A percentile compares a stretch with the other conserved stretches of the same genome.
These are phyloP conservation scores for Bombus ignitus DNA, from an alignment of 1,140 invertebrate genomes.

Conservation along the genomic window DNA sequence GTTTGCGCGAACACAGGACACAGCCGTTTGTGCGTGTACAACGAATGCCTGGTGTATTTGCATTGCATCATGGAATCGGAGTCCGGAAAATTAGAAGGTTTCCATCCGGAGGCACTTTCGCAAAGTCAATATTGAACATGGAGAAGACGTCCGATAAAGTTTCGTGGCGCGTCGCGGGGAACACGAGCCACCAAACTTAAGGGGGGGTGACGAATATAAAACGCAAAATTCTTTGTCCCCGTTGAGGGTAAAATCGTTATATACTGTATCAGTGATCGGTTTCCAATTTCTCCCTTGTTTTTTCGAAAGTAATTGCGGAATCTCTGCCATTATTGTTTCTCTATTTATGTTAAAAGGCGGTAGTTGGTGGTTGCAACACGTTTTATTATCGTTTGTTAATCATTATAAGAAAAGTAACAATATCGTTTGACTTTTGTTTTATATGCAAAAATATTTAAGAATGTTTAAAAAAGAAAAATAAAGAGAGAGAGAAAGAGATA, in stretches of 20 bases:
- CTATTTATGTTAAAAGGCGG: background rate
- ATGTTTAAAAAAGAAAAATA: too few species aligned
- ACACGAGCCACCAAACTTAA: background rate
- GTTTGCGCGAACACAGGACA: background rate
- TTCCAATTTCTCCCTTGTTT: background rate
- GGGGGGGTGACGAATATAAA: background rate
- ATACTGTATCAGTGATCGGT: too few species aligned
- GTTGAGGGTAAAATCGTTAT: background rate
- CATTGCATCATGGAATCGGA: conserved; percentile 71
- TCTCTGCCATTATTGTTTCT: background rate
- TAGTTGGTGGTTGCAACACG: background rate
- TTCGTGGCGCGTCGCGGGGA: conserved; percentile 53
- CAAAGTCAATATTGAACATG: conserved; percentile 77
- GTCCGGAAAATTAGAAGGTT: conserved; percentile 77
- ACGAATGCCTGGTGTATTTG: conserved; percentile 67
- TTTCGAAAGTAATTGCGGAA: background rate
- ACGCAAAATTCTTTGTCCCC: background rate
- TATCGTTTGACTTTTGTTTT: too few species aligned
- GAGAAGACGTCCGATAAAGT: conserved; percentile 73
- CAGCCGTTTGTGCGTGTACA: conserved; percentile 6
- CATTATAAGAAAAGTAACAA: too few species aligned
- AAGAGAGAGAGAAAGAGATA: background rate
- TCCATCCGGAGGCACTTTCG: conserved; percentile 70
- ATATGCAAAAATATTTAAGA: too few species aligned
- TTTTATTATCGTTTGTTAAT: too few species aligned